Percentiles rank a stretch among this genome's conserved stretches.
Conservation (phyloP, 1,140 invertebrate genomes). For the Amphibalanus amphitrite region DNA sequence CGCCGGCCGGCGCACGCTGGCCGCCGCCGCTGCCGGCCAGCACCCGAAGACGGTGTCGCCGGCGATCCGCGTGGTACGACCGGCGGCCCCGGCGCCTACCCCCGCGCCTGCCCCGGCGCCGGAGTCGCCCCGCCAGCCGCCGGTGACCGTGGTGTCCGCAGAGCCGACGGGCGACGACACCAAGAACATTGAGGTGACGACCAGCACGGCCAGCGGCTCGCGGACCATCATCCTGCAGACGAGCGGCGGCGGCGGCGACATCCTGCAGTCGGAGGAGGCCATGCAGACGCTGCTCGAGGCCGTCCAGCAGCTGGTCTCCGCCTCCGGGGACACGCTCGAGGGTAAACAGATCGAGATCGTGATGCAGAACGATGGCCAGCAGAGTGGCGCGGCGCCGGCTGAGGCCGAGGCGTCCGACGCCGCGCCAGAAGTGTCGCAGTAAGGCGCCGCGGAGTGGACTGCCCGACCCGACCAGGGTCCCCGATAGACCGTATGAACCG, state of each 20-base stretch:
- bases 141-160: too few relatives aligned
- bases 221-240: slow-evolving; percentile 1
- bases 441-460: background rate
- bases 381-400: background rate
- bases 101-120: too few relatives aligned
- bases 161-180: background rate
- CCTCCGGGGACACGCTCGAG: slow-evolving; percentile 1
- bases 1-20: background rate
- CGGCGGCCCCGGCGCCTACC: too few relatives aligned
- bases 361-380: slow-evolving; percentile 3
- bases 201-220: background rate
- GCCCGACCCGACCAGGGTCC: background rate
- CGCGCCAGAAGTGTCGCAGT: background rate
- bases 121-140: too few relatives aligned
- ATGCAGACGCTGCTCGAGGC: slow-evolving; percentile 4
- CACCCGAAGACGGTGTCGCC: background rate
- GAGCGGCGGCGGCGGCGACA: slow-evolving; percentile 11
- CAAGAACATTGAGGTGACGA: slow-evolving; percentile 2
- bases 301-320: background rate
- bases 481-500: too few relatives aligned
- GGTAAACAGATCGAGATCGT: slow-evolving; percentile 2
- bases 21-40: too few relatives aligned
- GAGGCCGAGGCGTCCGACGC: background rate
- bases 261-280: slow-evolving; percentile 5
- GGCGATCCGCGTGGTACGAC: background rate